phyloP scores from a whole-genome alignment of 2,797 vertebrate genomes.

The Ammospiza maritima region DNA sequence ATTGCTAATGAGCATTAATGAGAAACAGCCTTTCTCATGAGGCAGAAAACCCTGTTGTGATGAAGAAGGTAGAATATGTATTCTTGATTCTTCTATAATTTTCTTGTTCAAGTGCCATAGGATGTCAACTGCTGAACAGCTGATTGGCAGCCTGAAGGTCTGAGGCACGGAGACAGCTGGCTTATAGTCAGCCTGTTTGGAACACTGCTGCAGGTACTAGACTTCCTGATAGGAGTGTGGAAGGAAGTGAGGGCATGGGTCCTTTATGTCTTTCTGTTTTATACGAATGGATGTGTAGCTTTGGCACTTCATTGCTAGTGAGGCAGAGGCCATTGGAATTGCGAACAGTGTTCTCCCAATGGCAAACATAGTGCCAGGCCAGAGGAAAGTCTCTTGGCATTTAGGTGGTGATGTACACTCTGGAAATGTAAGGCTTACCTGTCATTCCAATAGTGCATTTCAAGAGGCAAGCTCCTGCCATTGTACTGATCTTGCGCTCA shows the following conservation, averaged over 20 bases:
- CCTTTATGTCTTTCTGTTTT: not conserved
- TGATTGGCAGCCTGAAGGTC: not conserved
- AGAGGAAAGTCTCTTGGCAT: not conserved
- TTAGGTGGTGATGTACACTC: not conserved
- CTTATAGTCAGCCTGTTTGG: not conserved
- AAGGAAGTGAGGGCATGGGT: not conserved
- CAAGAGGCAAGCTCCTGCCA: not conserved
- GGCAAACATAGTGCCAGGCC: not conserved
- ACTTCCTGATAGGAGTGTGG: not conserved
- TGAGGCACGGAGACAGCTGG: not conserved
- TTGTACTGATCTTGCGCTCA: not conserved
- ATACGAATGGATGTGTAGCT: accelerated
- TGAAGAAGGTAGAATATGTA: not conserved
- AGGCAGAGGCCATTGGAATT: not conserved
- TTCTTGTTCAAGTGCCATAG: not conserved
- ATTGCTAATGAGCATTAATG: not conserved
- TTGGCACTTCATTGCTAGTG: not conserved
- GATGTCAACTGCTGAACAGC: not conserved
- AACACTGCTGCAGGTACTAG: not conserved
- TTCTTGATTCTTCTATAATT: not conserved
- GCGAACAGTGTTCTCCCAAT: not conserved
- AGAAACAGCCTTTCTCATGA: not conserved
- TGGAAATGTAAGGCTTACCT: not conserved
- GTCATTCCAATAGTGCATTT: not conserved
- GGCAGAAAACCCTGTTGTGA: not conserved